Evolutionary conservation across 2,888 invertebrate species (phyloP).

Genomic region (Venusia cambrica): DNA sequence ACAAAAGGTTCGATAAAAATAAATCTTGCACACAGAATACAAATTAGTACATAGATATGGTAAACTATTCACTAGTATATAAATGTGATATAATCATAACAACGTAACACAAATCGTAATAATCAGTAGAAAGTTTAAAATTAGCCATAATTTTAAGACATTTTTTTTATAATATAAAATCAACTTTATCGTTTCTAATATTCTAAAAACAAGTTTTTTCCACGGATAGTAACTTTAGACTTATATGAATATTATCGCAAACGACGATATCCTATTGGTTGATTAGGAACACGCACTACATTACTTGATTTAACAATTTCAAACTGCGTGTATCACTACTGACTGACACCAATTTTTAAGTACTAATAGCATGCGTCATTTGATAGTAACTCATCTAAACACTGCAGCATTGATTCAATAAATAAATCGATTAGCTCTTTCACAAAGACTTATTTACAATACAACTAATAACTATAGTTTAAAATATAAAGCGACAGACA

Average conservation of each 20-base stretch:
- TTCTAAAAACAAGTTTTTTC: no score
- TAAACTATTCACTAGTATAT: constrained; percentile 14
- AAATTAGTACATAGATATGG: constrained; percentile 12
- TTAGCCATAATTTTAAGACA: neutral
- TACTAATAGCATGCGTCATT: constrained; percentile 31
- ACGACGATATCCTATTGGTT: no score
- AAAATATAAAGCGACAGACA: constrained; percentile 22
- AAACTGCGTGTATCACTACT: no score
- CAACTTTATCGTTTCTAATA: no score
- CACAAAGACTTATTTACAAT: constrained; percentile 41
- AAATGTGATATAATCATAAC: constrained; percentile 14
- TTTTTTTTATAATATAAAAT: no score
- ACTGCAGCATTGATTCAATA: constrained; percentile 25
- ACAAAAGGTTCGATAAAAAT: constrained; percentile 34
- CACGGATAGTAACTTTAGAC: no score
- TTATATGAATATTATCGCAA: no score
- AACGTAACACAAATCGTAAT: no score
- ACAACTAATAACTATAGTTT: constrained; percentile 35
- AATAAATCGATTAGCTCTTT: constrained; percentile 27
- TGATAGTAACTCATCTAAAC: constrained; percentile 23
- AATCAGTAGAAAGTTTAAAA: constrained; percentile 1
- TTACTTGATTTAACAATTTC: no score
- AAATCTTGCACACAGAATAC: constrained; percentile 32
- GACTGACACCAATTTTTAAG: constrained; percentile 26
- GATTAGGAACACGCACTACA: no score